Evolutionary conservation across 1,140 invertebrate genomes (phyloP).

Genomic region (Ptiloglossa arizonensis): DNA sequence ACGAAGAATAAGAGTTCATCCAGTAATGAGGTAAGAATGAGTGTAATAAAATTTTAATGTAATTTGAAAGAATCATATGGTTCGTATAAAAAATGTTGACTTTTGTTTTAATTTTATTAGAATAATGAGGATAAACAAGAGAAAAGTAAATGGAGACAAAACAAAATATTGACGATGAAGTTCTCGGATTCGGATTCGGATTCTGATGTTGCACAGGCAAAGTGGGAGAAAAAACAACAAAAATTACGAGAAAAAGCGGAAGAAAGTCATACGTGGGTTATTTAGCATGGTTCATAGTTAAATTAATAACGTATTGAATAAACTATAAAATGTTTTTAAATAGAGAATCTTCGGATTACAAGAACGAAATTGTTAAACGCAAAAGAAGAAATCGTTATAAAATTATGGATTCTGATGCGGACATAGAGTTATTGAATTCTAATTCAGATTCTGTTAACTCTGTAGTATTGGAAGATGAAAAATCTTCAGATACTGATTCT

Average conservation of each 20-base stretch:
- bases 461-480: neutral
- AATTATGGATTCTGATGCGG: conserved; percentile 76
- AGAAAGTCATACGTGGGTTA: conserved; percentile 61
- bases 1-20: conserved; percentile 5
- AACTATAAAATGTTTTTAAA: neutral
- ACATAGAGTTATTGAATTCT: conserved; percentile 57
- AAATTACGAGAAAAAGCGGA: conserved; percentile 58
- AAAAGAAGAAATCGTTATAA: conserved; percentile 61
- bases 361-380: conserved; percentile 43
- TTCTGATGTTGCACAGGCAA: conserved; percentile 68
- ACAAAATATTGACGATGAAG: conserved; percentile 72
- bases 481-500: conserved; percentile 24
- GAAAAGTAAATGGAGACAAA: conserved; percentile 71
- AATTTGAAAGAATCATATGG: neutral
- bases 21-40: conserved; percentile 4
- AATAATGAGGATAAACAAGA: conserved; percentile 34
- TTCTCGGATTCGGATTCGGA: conserved; percentile 74
- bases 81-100: neutral
- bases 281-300: conserved; percentile 4
- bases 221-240: conserved; percentile 57
- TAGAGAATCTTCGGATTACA: neutral
- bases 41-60: neutral
- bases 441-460: conserved; percentile 51
- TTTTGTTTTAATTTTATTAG: conserved; percentile 27
- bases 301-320: neutral